Percentiles rank a stretch among this genome's conserved stretches.
Evolutionary conservation across 2,113 vertebrate species (phyloP).

Genomic region (Trematocara zebra): DNA sequence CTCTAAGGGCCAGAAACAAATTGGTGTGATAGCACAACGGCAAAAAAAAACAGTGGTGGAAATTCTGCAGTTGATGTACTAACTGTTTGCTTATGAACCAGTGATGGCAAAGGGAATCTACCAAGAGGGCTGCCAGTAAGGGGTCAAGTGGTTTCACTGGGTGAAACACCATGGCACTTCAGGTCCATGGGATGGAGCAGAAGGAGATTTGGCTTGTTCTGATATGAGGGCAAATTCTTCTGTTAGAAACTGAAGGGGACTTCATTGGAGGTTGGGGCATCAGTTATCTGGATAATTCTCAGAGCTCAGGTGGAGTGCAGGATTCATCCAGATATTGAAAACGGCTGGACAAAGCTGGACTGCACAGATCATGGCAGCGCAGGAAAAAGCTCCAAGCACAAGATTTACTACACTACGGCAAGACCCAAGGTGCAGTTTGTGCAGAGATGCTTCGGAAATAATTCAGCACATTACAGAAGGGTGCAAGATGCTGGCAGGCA

Average conservation of each 20-base stretch:
- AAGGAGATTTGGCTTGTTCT: neutral
- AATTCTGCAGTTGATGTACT: neutral
- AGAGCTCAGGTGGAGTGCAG: neutral
- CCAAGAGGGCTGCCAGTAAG: neutral
- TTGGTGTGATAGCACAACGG: neutral
- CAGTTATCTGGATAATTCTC: neutral
- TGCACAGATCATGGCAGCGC: neutral
- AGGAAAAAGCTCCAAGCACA: neutral
- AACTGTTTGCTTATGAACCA: neutral
- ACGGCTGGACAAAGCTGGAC: neutral
- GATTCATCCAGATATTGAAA: neutral
- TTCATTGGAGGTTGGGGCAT: neutral
- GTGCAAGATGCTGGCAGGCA: neutral
- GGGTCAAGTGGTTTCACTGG: neutral
- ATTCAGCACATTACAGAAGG: neutral
- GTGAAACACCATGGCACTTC: neutral
- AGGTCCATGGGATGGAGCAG: neutral
- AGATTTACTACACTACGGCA: neutral
- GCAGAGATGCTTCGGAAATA: neutral
- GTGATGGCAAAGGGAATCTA: neutral
- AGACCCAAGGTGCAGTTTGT: neutral
- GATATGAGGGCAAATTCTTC: neutral
- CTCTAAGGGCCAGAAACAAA: neutral
- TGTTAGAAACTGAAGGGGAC: neutral
- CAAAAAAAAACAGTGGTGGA: neutral